These are phyloP conservation scores for Phrynocephalus vlangalii DNA, from an alignment of 2,797 vertebrate genomes.

Conservation along the genomic window DNA sequence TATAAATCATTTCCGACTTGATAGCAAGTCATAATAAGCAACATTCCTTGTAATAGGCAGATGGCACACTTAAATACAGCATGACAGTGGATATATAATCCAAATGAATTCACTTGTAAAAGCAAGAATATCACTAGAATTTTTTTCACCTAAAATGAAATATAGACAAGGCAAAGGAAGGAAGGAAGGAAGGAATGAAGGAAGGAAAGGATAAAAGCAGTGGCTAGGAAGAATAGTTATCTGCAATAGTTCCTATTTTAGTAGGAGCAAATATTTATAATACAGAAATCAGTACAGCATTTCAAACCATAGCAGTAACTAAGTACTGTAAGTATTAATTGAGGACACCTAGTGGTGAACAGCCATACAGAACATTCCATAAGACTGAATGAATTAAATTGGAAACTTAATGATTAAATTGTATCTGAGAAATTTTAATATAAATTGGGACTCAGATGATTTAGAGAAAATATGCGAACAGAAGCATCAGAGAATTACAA, in stretches of 20 bases:
- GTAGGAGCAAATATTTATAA: neutral
- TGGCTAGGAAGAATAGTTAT: too few relatives aligned
- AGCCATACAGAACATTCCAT: neutral
- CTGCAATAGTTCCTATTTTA: too few relatives aligned
- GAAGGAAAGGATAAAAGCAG: too few relatives aligned
- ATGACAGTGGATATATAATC: neutral
- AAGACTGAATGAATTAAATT: neutral
- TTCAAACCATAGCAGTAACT: neutral
- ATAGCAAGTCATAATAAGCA: too few relatives aligned
- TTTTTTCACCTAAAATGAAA: neutral
- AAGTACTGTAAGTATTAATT: slow-evolving; percentile 20
- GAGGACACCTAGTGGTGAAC: slow-evolving; percentile 71
- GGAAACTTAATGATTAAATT: neutral
- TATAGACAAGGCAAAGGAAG: neutral
- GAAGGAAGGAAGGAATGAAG: neutral
- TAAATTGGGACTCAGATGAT: neutral
- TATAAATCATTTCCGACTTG: too few relatives aligned
- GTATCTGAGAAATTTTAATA: neutral
- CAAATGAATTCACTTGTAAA: neutral
- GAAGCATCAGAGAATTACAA: neutral
- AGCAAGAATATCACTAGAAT: too few relatives aligned
- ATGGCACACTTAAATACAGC: neutral
- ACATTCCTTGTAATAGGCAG: neutral
- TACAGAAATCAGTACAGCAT: slow-evolving; percentile 15
- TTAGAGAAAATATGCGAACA: neutral